Evolutionary conservation across 2,888 invertebrate genomes (phyloP).

Genomic region (Sinopyrophorus schimmeli): DNA sequence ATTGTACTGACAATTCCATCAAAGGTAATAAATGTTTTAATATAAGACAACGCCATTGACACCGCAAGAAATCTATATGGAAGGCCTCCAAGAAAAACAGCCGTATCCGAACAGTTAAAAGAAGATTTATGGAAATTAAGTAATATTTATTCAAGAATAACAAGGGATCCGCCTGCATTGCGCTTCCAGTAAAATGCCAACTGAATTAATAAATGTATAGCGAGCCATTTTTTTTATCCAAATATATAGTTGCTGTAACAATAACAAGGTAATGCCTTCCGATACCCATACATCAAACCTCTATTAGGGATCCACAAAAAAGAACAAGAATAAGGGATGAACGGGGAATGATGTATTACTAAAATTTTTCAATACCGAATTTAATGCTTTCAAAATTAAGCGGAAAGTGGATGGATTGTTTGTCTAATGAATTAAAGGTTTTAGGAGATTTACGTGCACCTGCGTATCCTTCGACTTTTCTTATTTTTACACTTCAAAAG

Average conservation of each 20-base stretch:
- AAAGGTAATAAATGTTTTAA: no score
- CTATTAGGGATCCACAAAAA: slow-evolving; percentile 5
- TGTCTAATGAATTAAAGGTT: slow-evolving; percentile 9
- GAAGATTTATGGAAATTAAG: slow-evolving; percentile 3
- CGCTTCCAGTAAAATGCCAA: slow-evolving; percentile 7
- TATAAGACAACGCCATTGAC: no score
- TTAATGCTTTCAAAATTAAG: slow-evolving; percentile 10
- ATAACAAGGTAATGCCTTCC: slow-evolving; percentile 8
- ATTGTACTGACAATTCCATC: no score
- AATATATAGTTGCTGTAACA: slow-evolving; percentile 3
- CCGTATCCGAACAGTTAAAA: no score
- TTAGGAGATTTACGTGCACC: slow-evolving; percentile 5
- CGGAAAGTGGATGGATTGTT: slow-evolving; percentile 5
- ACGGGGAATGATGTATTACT: slow-evolving; percentile 1
- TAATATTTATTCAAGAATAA: slow-evolving; percentile 9
- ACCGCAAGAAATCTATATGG: no score
- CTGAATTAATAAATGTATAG: slow-evolving; percentile 10
- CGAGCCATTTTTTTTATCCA: slow-evolving; percentile 4
- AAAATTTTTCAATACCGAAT: slow-evolving; percentile 7
- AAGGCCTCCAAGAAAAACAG: no score
- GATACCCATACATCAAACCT: slow-evolving; percentile 6
- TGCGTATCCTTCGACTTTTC: neutral
- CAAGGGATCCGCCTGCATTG: slow-evolving; percentile 4
- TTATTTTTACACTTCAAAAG: neutral
- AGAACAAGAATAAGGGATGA: slow-evolving; percentile 9